Evolutionary conservation across 2,888 invertebrate genomes (phyloP), one percentile per base, ranked within the genome.

Genomic region (Pristionchus entomophagus): DNA sequence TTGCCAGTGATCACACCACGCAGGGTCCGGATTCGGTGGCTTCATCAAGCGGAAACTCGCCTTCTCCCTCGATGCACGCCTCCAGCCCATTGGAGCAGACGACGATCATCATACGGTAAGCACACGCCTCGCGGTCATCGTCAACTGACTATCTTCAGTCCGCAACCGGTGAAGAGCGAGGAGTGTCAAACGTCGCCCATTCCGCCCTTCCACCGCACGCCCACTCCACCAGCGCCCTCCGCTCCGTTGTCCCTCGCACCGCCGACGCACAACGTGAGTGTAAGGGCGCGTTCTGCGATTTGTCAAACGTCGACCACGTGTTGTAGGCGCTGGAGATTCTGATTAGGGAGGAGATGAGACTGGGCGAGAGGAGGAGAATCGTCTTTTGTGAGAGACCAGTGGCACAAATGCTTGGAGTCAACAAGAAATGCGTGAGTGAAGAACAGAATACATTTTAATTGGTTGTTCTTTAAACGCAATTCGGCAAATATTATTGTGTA

Each of bases 371-470:
- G 29, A 51, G 92, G 38, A 77, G 92, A 59, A 90, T 92, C 12
- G 86, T 92, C 87, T 92, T 92, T 86, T 92, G 92, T 85, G 92
- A 93, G 53, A 49, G 91, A 32, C 92, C 91, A 8, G 92, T 92
- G 6, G 91, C 89, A 29, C 88, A 87, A 17, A 86, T 92, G 51
- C 86, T 92, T 0, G 92, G 92, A 19, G 88, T 87, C 38, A 92
- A 87, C 78, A 88, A 86, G 53, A 84, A 89, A 2, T 92, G 92
- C 88, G 92, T 92, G 86, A 87, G 82, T 82, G 29, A n/a, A 17
- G 77, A 10, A 41, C 22, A 32, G 19, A 26, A 14, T 45, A 26
- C 41, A 12, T 53, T 53, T 45, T 45, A 49, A 49, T 12, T n/a
- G n/a, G n/a, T n/a, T n/a, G n/a, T n/a, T n/a, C n/a, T n/a, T n/a